Base-by-base conservation (phyloP, 2,888 invertebrate species). In the Melanophora roralis region DNA sequence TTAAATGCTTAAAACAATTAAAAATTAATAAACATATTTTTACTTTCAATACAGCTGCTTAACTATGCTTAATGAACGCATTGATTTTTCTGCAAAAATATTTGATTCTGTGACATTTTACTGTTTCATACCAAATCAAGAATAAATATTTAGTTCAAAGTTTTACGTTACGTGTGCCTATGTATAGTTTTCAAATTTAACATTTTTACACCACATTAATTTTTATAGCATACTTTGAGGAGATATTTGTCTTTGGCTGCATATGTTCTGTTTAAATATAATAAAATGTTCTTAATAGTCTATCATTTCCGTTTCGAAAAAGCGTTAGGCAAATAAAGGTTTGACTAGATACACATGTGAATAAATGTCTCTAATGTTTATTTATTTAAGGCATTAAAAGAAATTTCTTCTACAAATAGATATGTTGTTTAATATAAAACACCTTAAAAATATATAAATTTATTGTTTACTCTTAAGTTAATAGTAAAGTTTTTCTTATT, bases 171-270 rank as follows among this genome's bases (percentile, higher is more conserved):
- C n/a, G n/a, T n/a, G n/a, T n/a, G n/a, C n/a, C n/a, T 60, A 38
- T 32, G 16, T 51, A 3, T 27, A 16, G 5, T n/a, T 51, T 38
- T 32, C 8, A 51, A 32, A 40, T 32, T 67, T 8, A 9, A 32
- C 32, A 11, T 27, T 67, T 67, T 43, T 53, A 2, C 53, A 67
- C 53, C 21, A 67, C 67, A 67, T 67, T 55, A 53, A 67, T 32
- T 69, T 69, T 69, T 38, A 69, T 69, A 51, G 49, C 69, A 49
- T 60, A 71, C 49, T 60, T 60, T 71, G 49, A 27, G 27, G 14
- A 6, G 47, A 16, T 47, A n/a, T 19, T 16, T 21, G 21, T 12
- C 5, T 4, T 12, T 16, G 12, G 23, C 23, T 65, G n/a, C 40
- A 32, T 43, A 34, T 67, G 40, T 21, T 51, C 7, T 23, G 27